Evolutionary conservation across 2,888 invertebrate genomes (phyloP).

Genomic region (Drosophila cognata): DNA sequence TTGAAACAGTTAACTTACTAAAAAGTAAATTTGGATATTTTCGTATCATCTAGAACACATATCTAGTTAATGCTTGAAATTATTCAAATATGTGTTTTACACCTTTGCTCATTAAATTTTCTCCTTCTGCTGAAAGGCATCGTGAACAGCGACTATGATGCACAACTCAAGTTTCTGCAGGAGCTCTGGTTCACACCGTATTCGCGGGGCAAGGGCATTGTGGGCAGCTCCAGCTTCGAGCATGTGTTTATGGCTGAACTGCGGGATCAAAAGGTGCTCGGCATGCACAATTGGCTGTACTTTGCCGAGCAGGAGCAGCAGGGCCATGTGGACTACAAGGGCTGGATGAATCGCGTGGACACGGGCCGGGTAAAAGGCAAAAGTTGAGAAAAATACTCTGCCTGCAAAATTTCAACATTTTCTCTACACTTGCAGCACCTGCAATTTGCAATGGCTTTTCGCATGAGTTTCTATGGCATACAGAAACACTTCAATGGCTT

Average conservation of each 20-base stretch:
- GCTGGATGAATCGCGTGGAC: slow-evolving; percentile 66
- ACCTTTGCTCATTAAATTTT: neutral
- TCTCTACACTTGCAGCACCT: slow-evolving; percentile 52
- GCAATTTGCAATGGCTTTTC: slow-evolving; percentile 60
- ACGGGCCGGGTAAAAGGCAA: slow-evolving; percentile 67
- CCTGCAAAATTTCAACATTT: neutral
- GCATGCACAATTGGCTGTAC: slow-evolving; percentile 82
- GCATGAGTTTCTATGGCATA: slow-evolving; percentile 69
- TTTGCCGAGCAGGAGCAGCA: slow-evolving; percentile 79
- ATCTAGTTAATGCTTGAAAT: neutral
- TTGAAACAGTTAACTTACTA: neutral
- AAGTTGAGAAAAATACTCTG: neutral
- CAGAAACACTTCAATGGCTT: slow-evolving; percentile 68
- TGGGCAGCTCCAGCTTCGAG: slow-evolving; percentile 83
- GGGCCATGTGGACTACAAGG: slow-evolving; percentile 80
- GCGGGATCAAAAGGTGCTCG: slow-evolving; percentile 71
- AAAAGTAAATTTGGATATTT: neutral
- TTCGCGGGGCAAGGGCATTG: slow-evolving; percentile 69
- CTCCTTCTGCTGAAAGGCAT: slow-evolving; percentile 40
- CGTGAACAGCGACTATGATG: slow-evolving; percentile 65
- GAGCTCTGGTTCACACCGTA: slow-evolving; percentile 81
- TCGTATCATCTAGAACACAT: neutral
- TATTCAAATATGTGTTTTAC: neutral
- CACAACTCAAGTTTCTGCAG: slow-evolving; percentile 71
- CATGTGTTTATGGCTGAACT: slow-evolving; percentile 81